These are phyloP conservation scores for Labia minor DNA, from an alignment of 2,888 invertebrate genomes.

Conservation along the genomic window DNA sequence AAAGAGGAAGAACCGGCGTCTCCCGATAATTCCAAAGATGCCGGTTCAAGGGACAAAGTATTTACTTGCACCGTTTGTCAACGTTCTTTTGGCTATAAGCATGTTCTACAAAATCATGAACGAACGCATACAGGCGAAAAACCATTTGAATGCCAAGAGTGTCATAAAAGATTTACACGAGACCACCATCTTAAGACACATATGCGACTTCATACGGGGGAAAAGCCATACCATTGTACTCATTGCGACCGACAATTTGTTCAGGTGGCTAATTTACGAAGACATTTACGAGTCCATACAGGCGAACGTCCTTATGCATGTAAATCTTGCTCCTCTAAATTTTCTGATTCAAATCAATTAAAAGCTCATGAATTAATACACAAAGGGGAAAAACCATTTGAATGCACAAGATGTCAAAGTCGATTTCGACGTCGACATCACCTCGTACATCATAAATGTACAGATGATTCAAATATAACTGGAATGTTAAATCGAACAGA, in stretches of 20 bases:
- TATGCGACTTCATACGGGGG: constrained; percentile 84
- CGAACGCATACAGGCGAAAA: constrained; percentile 91
- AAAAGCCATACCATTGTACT: constrained; percentile 83
- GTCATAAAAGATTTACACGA: constrained; percentile 83
- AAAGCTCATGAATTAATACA: constrained; percentile 83
- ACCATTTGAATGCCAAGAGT: constrained; percentile 84
- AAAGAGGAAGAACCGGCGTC: constrained; percentile 1
- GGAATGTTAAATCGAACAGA: not conserved
- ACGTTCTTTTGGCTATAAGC: constrained; percentile 85
- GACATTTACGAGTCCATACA: constrained; percentile 82
- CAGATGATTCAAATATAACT: constrained; percentile 33
- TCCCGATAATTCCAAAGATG: constrained; percentile 30
- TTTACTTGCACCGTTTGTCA: constrained; percentile 83
- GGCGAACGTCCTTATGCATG: constrained; percentile 86
- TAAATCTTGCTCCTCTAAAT: constrained; percentile 71
- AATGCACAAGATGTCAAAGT: constrained; percentile 65
- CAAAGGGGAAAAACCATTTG: constrained; percentile 81
- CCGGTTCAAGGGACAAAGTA: constrained; percentile 54
- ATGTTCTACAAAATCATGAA: constrained; percentile 88
- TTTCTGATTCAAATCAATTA: constrained; percentile 84
- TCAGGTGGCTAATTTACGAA: constrained; percentile 81
- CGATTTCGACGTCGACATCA: constrained; percentile 79
- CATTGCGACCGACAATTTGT: constrained; percentile 88
- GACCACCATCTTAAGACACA: constrained; percentile 91
- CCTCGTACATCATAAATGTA: constrained; percentile 73